These are phyloP conservation scores for Pachyuromys duprasi DNA, from an alignment of 2,797 vertebrate genomes.

Conservation along the genomic window DNA sequence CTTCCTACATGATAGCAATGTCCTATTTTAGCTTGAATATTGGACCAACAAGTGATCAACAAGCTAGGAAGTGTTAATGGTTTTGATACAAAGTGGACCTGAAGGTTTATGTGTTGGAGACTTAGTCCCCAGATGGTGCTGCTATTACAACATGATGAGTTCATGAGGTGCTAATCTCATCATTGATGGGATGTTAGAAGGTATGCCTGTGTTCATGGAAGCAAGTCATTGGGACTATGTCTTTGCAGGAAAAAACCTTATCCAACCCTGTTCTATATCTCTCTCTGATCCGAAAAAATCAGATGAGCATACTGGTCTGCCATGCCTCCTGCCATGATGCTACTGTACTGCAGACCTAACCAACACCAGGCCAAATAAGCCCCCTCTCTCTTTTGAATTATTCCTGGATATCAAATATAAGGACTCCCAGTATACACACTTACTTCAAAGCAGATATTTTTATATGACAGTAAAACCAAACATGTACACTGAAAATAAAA, in stretches of 20 bases:
- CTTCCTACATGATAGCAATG: background rate
- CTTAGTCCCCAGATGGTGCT: background rate
- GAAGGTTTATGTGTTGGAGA: background rate
- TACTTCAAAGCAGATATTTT: slow-evolving; percentile 10
- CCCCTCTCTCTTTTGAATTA: background rate
- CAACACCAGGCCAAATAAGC: background rate
- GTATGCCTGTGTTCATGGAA: background rate
- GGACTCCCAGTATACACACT: background rate
- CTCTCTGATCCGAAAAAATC: background rate
- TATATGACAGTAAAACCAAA: background rate
- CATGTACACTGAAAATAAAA: background rate
- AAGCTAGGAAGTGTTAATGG: background rate
- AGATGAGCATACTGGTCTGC: background rate
- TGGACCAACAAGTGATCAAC: background rate
- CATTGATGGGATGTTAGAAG: background rate
- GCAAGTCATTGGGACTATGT: background rate
- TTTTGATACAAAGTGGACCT: background rate
- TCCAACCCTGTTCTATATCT: background rate
- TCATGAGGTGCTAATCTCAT: background rate
- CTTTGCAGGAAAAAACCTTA: background rate
- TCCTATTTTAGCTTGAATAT: slow-evolving; percentile 16
- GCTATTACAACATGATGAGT: background rate
- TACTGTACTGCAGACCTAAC: background rate
- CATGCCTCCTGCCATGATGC: background rate
- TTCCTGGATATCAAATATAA: background rate